A percentile compares a stretch with the other conserved stretches of the same genome.
Evolutionary conservation across 1,140 invertebrate genomes (phyloP).

Genomic region (Eurosta solidaginis): DNA sequence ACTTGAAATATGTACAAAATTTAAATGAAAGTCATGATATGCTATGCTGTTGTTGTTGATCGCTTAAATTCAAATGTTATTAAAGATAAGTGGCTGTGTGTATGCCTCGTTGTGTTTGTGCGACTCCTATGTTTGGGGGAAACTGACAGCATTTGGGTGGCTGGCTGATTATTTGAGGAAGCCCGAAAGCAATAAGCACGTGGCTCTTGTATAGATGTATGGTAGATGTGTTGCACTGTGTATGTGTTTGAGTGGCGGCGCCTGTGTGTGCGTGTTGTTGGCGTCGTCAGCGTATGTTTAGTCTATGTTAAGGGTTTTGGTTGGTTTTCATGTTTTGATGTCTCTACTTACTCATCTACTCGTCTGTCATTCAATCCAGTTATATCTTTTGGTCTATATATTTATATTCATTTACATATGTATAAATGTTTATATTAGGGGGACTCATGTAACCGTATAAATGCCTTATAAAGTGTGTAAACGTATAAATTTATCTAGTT

Average conservation of each 20-base stretch:
- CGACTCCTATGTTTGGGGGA: neutral
- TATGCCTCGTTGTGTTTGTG: neutral
- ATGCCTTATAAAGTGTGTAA: no score
- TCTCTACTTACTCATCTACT: neutral
- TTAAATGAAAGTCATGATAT: constrained; percentile 13
- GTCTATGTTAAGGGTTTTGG: neutral
- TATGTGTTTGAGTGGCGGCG: neutral
- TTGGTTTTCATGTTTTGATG: no score
- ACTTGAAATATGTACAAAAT: neutral
- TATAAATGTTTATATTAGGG: no score
- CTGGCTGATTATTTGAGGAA: neutral
- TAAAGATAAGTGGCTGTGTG: no score
- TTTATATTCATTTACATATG: neutral
- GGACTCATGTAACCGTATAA: no score
- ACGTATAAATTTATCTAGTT: no score
- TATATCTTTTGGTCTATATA: neutral
- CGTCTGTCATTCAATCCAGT: neutral
- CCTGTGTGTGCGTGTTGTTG: neutral
- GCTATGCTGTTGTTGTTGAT: neutral
- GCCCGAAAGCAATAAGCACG: neutral
- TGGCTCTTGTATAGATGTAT: neutral
- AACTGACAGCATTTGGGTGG: neutral
- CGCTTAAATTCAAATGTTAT: neutral
- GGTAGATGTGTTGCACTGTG: neutral
- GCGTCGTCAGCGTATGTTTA: neutral